Base-by-base conservation (phyloP, 2,797 vertebrate species). In the Lindbergichthys nudifrons region DNA sequence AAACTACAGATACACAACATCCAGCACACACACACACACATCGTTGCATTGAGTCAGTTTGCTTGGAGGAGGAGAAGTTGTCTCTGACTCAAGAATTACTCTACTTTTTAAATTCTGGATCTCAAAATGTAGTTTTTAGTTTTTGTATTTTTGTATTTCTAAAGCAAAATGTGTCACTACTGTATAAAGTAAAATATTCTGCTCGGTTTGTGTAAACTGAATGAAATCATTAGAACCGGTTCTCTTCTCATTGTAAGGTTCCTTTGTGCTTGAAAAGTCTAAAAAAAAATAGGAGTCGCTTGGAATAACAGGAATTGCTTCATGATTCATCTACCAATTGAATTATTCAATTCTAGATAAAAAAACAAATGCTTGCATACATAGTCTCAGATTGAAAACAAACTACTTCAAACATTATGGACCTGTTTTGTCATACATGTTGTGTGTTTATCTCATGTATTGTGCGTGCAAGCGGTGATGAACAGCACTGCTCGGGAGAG, bases 1-100 rank as follows among this genome's bases (percentile, higher is more conserved):
- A 32, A 70, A 64, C 87, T 77, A 88, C 87, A 91, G 56, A 77
- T 26, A 81, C 66, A 81, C 56, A 88, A 84, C 90, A 91, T 90
- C 89, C 79, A 88, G 8, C 32, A 36, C 32, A 36, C 32, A 36
- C 32, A 36, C 32, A 36, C 32, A 84, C 79, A 80, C 60, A 73
- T 59, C 51, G 72, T 8, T 52, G 62, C 60, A 50, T 16, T 21
- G 39, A 39, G 51, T 70, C 73, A 73, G 66, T 63, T 74, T 15
- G 66, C 32, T 73, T 39, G 42, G 39, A 57, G 4, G 39, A 57
- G 4, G 36, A 14, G 9, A 19, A 46, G 47, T 12, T 52, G 8
- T 30, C 18, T 53, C 65, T 12, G 43, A 60, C 36, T 45, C n/a
- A 63, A 48, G 16, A 54, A 3, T 3, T 21, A 54, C 3, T 3